Base-by-base conservation (phyloP, 2,797 vertebrate species). In the Pseudomugil gertrudae region DNA sequence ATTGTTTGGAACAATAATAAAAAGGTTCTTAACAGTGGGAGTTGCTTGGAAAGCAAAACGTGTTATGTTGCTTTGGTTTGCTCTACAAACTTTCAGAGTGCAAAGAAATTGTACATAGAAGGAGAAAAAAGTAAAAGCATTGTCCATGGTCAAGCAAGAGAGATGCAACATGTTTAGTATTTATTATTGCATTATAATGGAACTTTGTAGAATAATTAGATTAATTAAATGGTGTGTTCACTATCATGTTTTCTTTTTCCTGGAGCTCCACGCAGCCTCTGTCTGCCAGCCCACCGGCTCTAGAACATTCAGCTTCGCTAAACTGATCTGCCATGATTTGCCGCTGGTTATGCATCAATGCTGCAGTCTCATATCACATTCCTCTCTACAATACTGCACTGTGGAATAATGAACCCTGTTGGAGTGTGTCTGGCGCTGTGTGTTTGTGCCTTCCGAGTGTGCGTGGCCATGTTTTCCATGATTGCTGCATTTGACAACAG, bases 311-410 rank as follows among this genome's bases (percentile, higher is more conserved):
- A 89, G 90, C 90, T 89, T 76, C 89, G 86, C 93, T 93, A 90
- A 94, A 92, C 90, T 91, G 90, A 92, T 94, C 88, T 92, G 87
- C 91, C 87, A 78, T 88, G 91, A 93, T 92, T 92, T 92, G 90
- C 92, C 88, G 85, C 83, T 81, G 90, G 89, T 93, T 91, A 89
- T 91, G 93, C 92, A 92, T 91, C 91, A 89, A 79, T 87, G 89
- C 87, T 69, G 87, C 84, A 83, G 90, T 89, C 90, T 92, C 90
- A 92, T 92, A 90, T 92, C 89, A 78, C 88, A 89, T 90, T 86
- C 85, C 84, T 81, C 82, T 78, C 83, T 80, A 90, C 88, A 90
- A 92, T 84, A 80, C 90, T 84, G 85, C 89, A 78, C 89, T 79
- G 87, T 90, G 89, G 90, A 92, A 93, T 93, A 93, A 93, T 92